phyloP scores from a whole-genome alignment of 2,888 invertebrate genomes.

The Nomada ferruginata region DNA sequence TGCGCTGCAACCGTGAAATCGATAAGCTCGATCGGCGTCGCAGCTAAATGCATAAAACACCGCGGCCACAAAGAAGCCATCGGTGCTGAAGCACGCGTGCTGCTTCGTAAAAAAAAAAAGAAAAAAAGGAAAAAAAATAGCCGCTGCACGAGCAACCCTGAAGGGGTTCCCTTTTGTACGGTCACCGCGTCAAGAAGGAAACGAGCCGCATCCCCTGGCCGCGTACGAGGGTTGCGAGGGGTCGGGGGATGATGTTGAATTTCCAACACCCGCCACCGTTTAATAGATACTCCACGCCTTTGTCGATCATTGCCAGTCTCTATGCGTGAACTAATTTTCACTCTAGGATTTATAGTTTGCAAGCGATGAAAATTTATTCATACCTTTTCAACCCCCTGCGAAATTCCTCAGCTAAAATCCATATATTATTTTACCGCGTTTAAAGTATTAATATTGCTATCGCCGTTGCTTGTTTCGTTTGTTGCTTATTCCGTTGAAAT shows the following conservation, averaged over 20 bases:
- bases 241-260: slow-evolving; percentile 10
- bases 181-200: slow-evolving; percentile 1
- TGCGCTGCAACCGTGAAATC: slow-evolving; percentile 10
- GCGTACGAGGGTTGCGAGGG: neutral
- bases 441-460: no score
- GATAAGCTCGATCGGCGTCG: slow-evolving; percentile 14
- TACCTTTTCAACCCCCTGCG: no score
- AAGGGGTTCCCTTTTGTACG: slow-evolving; percentile 4
- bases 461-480: no score
- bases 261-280: neutral
- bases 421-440: no score
- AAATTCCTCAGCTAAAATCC: no score
- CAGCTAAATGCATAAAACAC: slow-evolving; percentile 25
- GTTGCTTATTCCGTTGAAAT: no score
- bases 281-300: neutral
- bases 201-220: neutral
- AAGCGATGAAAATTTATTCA: no score
- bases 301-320: slow-evolving; percentile 2
- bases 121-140: neutral
- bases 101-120: neutral
- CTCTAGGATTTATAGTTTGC: no score
- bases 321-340: no score
- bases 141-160: slow-evolving; percentile 5
- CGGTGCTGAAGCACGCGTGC: slow-evolving; percentile 22
- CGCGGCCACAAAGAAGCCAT: slow-evolving; percentile 16